Conservation (phyloP, 2,113 vertebrate genomes). For the Dromas ardeola region DNA sequence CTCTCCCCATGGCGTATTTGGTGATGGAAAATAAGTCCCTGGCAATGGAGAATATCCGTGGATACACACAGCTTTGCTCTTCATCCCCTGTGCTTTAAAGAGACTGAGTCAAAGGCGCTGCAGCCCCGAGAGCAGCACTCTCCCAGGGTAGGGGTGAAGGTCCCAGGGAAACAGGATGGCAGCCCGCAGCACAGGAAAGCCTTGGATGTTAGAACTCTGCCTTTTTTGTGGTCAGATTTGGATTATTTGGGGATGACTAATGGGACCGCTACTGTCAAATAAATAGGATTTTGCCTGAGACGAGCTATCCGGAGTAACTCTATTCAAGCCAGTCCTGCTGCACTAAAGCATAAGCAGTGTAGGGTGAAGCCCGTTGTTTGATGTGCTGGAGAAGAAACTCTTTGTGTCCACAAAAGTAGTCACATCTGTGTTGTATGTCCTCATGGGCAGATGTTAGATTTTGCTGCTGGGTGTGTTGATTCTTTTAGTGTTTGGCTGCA, state of each 20-base stretch:
- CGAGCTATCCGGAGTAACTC: not conserved
- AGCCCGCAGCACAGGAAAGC: not conserved
- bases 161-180: not conserved
- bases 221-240: not conserved
- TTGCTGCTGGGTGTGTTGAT: not conserved
- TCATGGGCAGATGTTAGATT: not conserved
- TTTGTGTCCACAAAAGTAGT: not conserved
- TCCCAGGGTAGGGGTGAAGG: not conserved
- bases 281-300: not conserved
- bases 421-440: not conserved
- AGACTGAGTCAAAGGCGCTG: not conserved
- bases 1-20: not conserved
- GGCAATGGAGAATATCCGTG: not conserved
- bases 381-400: not conserved
- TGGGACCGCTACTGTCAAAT: not conserved
- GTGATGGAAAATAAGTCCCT: slow-evolving; percentile 29
- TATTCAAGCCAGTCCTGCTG: not conserved
- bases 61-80: not conserved
- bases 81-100: not conserved
- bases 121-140: not conserved
- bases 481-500: not conserved
- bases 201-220: fast-evolving
- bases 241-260: not conserved
- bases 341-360: not conserved
- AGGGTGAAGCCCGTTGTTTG: not conserved